Evolutionary conservation across 2,888 invertebrate genomes (phyloP).

Genomic region (Drosophila pseudotalamancana): DNA sequence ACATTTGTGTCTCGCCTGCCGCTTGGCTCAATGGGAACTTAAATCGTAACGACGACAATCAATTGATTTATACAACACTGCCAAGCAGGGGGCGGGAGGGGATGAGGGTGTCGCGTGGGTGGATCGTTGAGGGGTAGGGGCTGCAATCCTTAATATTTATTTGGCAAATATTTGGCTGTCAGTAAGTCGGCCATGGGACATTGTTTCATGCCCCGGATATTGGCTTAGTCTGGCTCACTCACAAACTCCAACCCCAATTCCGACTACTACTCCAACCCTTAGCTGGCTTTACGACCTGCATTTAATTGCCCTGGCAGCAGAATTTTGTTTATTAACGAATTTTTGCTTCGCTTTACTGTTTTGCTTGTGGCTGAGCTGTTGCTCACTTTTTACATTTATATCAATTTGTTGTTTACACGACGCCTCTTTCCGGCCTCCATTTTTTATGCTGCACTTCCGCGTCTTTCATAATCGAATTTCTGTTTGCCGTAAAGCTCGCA

Average conservation of each 20-base stretch:
- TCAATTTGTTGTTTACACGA: slow-evolving; percentile 58
- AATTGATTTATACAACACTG: slow-evolving; percentile 70
- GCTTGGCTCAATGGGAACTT: slow-evolving; percentile 51
- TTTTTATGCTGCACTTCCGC: slow-evolving; percentile 30
- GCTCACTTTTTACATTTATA: slow-evolving; percentile 39
- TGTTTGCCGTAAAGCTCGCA: slow-evolving; percentile 33
- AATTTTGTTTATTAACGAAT: slow-evolving; percentile 56
- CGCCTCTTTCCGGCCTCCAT: slow-evolving; percentile 21
- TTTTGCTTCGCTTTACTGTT: slow-evolving; percentile 14
- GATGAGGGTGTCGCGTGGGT: background rate
- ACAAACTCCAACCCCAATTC: background rate
- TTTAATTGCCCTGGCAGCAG: slow-evolving; percentile 59
- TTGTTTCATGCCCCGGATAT: slow-evolving; percentile 59
- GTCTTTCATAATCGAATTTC: slow-evolving; percentile 64
- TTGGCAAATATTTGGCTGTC: slow-evolving; percentile 73
- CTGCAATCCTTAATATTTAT: slow-evolving; percentile 64
- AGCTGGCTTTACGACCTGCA: slow-evolving; percentile 17
- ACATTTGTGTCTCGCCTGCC: slow-evolving; percentile 26
- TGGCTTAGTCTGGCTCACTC: slow-evolving; percentile 42
- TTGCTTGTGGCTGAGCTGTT: slow-evolving; percentile 1
- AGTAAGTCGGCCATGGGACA: slow-evolving; percentile 47
- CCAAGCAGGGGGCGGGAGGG: background rate
- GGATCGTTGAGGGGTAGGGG: background rate
- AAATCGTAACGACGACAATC: slow-evolving; percentile 68
- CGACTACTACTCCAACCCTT: background rate